Evolutionary conservation across 2,888 invertebrate genomes (phyloP).

Genomic region (Aleiodes testaceus): DNA sequence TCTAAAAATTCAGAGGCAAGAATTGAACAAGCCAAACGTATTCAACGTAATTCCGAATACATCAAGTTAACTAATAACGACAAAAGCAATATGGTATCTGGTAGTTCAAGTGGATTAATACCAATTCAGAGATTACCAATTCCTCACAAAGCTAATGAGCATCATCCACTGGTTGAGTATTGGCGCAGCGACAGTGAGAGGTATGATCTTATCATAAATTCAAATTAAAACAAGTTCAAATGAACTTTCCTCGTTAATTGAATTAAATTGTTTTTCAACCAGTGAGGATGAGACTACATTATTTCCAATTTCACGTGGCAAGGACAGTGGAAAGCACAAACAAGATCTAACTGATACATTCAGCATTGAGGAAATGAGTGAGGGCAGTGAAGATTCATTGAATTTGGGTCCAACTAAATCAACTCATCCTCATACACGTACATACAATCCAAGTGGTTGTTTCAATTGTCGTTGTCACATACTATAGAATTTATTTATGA

Average conservation of each 20-base stretch:
- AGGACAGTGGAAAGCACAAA: constrained; percentile 67
- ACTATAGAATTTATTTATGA: constrained; percentile 54
- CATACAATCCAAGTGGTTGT: constrained; percentile 65
- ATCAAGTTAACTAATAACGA: constrained; percentile 68
- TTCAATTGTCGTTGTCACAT: constrained; percentile 68
- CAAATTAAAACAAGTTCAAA: constrained; percentile 7
- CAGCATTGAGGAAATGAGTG: constrained; percentile 76
- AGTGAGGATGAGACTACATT: constrained; percentile 72
- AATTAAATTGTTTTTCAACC: constrained; percentile 31
- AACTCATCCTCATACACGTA: constrained; percentile 64
- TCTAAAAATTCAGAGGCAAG: constrained; percentile 64
- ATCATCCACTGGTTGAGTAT: constrained; percentile 75
- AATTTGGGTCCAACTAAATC: constrained; percentile 65
- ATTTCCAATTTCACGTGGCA: constrained; percentile 70
- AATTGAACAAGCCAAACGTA: constrained; percentile 72
- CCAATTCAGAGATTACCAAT: constrained; percentile 71
- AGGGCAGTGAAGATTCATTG: constrained; percentile 68
- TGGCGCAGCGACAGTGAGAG: constrained; percentile 73
- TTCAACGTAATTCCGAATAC: constrained; percentile 70
- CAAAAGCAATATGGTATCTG: constrained; percentile 54
- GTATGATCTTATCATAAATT: constrained; percentile 50
- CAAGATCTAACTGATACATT: constrained; percentile 76
- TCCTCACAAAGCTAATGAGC: constrained; percentile 70
- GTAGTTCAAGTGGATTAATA: constrained; percentile 63
- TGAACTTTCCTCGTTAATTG: constrained; percentile 4